Percentiles rank a stretch among this genome's conserved stretches.
Evolutionary conservation across 2,888 invertebrate species (phyloP).

Genomic region (Smittia aterrima): DNA sequence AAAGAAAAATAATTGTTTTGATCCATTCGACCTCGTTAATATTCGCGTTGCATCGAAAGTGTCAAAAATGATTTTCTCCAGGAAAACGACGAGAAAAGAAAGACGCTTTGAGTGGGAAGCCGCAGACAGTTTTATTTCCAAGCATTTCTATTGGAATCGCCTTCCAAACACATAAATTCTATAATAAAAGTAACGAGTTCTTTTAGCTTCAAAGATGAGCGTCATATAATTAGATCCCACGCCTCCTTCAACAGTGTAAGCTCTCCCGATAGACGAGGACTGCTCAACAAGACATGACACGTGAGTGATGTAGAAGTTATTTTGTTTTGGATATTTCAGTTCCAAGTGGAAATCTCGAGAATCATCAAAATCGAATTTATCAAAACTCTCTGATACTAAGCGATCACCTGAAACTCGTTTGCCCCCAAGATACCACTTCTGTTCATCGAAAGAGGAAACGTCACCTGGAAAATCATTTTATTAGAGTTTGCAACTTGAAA

Average conservation of each 20-base stretch:
- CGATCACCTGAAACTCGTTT: constrained; percentile 6
- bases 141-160: not conserved
- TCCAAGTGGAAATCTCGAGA: not conserved
- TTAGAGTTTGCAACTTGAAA: no score
- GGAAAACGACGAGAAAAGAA: not conserved
- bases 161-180: constrained; percentile 9
- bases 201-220: constrained; percentile 1
- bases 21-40: not conserved
- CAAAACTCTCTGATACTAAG: not conserved
- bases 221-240: constrained; percentile 18
- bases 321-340: constrained; percentile 9
- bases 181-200: constrained; percentile 13
- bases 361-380: not conserved
- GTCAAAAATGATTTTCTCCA: constrained; percentile 16
- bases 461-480: not conserved
- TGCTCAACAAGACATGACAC: constrained; percentile 3
- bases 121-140: no score
- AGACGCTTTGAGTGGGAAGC: constrained; percentile 4
- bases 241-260: constrained; percentile 26
- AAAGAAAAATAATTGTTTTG: not conserved
- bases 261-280: constrained; percentile 8
- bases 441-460: not conserved
- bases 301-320: constrained; percentile 28
- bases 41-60: constrained; percentile 31
- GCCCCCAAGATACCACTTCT: constrained; percentile 33